Conservation (phyloP, 2,113 vertebrate species). For the Mus pahari region DNA sequence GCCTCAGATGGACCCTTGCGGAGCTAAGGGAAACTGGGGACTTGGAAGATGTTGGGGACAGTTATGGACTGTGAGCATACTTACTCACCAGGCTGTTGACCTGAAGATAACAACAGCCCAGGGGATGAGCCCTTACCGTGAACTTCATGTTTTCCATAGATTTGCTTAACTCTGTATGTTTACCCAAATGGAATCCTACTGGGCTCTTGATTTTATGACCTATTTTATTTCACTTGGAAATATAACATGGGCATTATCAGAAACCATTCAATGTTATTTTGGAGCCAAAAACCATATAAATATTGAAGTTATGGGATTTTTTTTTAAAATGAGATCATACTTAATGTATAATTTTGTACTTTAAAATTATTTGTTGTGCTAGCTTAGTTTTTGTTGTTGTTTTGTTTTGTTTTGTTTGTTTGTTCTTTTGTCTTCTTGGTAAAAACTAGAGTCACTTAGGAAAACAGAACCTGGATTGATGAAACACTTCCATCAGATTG, state of each 20-base stretch:
- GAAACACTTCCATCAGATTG: neutral
- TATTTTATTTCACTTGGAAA: conserved; percentile 31
- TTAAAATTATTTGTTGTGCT: conserved; percentile 41
- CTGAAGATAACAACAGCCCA: neutral
- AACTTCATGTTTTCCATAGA: neutral
- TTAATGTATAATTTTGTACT: neutral
- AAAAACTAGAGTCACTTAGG: neutral
- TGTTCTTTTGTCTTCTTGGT: neutral
- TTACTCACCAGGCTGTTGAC: neutral
- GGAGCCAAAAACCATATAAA: conserved; percentile 44
- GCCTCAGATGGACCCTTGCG: conserved; percentile 48
- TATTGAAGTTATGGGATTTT: neutral
- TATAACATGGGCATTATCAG: neutral
- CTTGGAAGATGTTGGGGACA: neutral
- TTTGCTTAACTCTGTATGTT: neutral
- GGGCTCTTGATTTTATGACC: neutral
- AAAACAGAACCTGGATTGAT: neutral
- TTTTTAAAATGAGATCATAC: conserved; percentile 15
- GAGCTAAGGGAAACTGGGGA: conserved; percentile 51
- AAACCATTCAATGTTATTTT: conserved; percentile 18
- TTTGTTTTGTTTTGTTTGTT: neutral
- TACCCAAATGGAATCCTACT: neutral
- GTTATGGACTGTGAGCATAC: neutral
- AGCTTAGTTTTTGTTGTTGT: neutral
- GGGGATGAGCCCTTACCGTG: neutral